A percentile compares a stretch with the other conserved stretches of the same genome.
phyloP scores from a whole-genome alignment of 1,140 invertebrate genomes.

The Dolichoris vasculosae region DNA sequence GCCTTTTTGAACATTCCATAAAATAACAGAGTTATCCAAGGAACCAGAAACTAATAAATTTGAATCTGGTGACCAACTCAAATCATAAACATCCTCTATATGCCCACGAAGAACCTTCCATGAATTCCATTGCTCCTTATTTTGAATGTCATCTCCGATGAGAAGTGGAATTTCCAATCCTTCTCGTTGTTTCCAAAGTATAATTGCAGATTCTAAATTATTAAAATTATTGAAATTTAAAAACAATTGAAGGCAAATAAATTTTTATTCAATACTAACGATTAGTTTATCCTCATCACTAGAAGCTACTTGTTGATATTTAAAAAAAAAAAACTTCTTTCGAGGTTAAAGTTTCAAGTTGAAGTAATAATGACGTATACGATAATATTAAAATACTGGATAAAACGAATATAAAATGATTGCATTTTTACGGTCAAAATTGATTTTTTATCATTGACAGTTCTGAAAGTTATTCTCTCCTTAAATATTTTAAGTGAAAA shows the following conservation, averaged over 20 bases:
- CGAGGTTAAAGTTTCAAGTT: background rate
- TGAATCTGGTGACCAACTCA: slow-evolving; percentile 92
- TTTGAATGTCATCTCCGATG: slow-evolving; percentile 78
- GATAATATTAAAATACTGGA: background rate
- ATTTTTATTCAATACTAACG: background rate
- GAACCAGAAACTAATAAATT: slow-evolving; percentile 91
- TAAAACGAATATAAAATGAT: background rate
- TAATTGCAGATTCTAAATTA: slow-evolving; percentile 84
- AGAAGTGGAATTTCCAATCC: slow-evolving; percentile 79
- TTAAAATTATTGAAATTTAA: background rate
- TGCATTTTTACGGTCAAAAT: background rate
- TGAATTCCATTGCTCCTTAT: slow-evolving; percentile 91
- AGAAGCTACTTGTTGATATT: slow-evolving; percentile 80
- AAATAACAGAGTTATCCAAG: slow-evolving; percentile 93
- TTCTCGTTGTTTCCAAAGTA: slow-evolving; percentile 90
- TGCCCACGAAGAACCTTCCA: slow-evolving; percentile 89
- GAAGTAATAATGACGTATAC: background rate
- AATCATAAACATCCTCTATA: slow-evolving; percentile 94
- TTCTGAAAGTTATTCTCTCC: background rate
- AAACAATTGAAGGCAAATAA: background rate
- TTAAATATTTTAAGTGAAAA: too few species aligned
- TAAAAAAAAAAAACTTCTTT: background rate
- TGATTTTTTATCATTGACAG: background rate
- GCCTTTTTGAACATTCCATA: slow-evolving; percentile 93
- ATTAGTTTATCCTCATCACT: slow-evolving; percentile 87